A percentile compares a stretch with the other conserved stretches of the same genome.
phyloP scores from a whole-genome alignment of 2,797 vertebrate species.

The Gymnoscopelus microlampas region DNA sequence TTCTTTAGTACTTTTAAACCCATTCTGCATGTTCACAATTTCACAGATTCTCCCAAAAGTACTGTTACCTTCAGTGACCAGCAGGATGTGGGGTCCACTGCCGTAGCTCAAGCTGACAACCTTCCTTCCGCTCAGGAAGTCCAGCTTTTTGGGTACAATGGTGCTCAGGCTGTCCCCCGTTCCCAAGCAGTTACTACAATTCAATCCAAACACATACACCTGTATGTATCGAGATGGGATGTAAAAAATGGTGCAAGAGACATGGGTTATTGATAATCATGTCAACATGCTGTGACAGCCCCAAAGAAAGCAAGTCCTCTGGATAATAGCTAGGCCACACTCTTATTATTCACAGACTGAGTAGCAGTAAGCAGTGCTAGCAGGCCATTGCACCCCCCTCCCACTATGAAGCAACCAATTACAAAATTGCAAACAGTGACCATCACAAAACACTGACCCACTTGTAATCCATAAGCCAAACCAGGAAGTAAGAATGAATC shows the following conservation, averaged over 20 bases:
- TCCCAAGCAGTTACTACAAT: slow-evolving; percentile 96
- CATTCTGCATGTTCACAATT: background rate
- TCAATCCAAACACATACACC: slow-evolving; percentile 94
- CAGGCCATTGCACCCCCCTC: background rate
- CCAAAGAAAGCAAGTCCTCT: background rate
- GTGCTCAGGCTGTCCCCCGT: slow-evolving; percentile 95
- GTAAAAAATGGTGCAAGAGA: background rate
- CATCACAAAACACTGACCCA: background rate
- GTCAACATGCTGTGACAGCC: slow-evolving; percentile 17
- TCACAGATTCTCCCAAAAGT: background rate
- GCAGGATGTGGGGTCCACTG: slow-evolving; percentile 93
- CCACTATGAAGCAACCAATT: too few species aligned
- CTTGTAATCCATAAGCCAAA: background rate
- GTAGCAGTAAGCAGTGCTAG: background rate
- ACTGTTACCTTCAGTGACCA: slow-evolving; percentile 90
- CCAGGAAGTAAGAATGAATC: background rate
- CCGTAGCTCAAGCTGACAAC: slow-evolving; percentile 93
- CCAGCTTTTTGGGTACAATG: slow-evolving; percentile 92
- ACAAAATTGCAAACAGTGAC: background rate
- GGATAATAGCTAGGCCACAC: slow-evolving; percentile 34
- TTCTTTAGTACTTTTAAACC: slow-evolving; percentile 23
- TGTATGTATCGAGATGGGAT: slow-evolving; percentile 52
- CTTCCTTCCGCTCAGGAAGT: slow-evolving; percentile 92
- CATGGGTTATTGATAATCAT: slow-evolving; percentile 33
- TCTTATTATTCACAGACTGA: slow-evolving; percentile 16